A percentile compares a stretch with the other conserved stretches of the same genome.
These are phyloP conservation scores for Rhinichthys osculus DNA, from an alignment of 2,797 vertebrate species.

Conservation along the genomic window DNA sequence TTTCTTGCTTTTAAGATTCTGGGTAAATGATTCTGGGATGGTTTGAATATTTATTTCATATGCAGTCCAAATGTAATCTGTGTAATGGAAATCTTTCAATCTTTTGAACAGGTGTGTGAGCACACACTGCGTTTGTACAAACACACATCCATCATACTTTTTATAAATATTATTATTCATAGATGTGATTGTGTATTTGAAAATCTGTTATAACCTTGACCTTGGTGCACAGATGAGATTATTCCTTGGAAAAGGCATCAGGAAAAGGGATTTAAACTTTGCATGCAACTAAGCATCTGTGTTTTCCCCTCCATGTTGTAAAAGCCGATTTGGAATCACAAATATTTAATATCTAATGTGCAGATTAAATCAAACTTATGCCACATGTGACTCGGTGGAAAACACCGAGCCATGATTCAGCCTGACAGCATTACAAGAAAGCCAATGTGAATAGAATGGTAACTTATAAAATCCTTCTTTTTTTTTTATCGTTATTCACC, in stretches of 20 bases:
- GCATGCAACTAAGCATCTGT: slow-evolving; percentile 10
- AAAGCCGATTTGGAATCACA: slow-evolving; percentile 38
- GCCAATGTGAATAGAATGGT: slow-evolving; percentile 72
- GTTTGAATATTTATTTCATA: slow-evolving; percentile 39
- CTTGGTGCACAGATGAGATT: slow-evolving; percentile 9
- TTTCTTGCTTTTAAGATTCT: slow-evolving; percentile 24
- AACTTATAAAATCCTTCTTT: slow-evolving; percentile 66
- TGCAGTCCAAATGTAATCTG: slow-evolving; percentile 7
- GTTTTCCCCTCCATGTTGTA: neutral
- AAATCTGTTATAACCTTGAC: neutral
- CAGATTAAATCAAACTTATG: slow-evolving; percentile 77
- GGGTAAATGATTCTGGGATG: slow-evolving; percentile 4
- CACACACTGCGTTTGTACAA: neutral
- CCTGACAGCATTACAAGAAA: slow-evolving; percentile 69
- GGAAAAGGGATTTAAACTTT: slow-evolving; percentile 23
- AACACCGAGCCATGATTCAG: slow-evolving; percentile 69
- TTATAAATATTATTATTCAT: slow-evolving; percentile 8
- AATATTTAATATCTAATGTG: slow-evolving; percentile 66
- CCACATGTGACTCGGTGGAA: slow-evolving; percentile 72
- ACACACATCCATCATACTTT: slow-evolving; percentile 19
- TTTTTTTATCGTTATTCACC: slow-evolving; percentile 70
- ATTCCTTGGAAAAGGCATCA: neutral
- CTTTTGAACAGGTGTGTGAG: neutral
- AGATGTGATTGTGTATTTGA: neutral
- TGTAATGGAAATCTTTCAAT: neutral